Base-by-base conservation (phyloP, 1,140 invertebrate species). In the Caenorhabditis inopinata region DNA sequence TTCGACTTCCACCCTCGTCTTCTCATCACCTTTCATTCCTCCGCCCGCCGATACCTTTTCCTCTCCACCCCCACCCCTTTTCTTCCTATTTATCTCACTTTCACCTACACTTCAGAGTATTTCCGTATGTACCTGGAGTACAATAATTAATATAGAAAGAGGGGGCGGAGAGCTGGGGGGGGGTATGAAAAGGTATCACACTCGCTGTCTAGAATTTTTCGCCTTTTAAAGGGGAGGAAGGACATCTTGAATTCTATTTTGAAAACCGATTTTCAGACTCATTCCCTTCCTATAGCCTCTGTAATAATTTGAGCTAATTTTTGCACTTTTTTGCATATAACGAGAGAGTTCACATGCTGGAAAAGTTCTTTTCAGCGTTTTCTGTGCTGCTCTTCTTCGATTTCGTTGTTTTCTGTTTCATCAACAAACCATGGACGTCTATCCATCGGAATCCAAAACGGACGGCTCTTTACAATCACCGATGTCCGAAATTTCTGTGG, bases 71-170 rank as follows among this genome's bases (percentile, higher is more conserved):
- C 21, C 18, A 7, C 27, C 51, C 14, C 27, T n/a, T n/a, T n/a
- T n/a, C n/a, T n/a, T n/a, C n/a, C n/a, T n/a, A n/a, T n/a, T n/a
- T n/a, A n/a, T n/a, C n/a, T n/a, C n/a, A n/a, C n/a, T n/a, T n/a
- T n/a, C n/a, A n/a, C n/a, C n/a, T n/a, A n/a, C n/a, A n/a, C 25
- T 32, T 32, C 25, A 58, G n/a, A 32, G 11, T 16, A n/a, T 58
- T 58, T 32, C 51, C 25, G n/a, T 29, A 58, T 58, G 51, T 58
- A 58, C 51, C 51, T 58, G 27, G 51, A 58, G 35, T 27, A 58
- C 29, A 29, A 29, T 25, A 32, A 58, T 58, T 58, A 58, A 25
- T 18, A 51, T 51, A 51, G n/a, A n/a, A n/a, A n/a, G n/a, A 51
- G 48, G 18, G 11, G 14, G 18, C 12, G 18, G 21, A 9, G 0